Evolutionary conservation across 2,113 vertebrate genomes (phyloP).

Genomic region (Heliornis fulica): DNA sequence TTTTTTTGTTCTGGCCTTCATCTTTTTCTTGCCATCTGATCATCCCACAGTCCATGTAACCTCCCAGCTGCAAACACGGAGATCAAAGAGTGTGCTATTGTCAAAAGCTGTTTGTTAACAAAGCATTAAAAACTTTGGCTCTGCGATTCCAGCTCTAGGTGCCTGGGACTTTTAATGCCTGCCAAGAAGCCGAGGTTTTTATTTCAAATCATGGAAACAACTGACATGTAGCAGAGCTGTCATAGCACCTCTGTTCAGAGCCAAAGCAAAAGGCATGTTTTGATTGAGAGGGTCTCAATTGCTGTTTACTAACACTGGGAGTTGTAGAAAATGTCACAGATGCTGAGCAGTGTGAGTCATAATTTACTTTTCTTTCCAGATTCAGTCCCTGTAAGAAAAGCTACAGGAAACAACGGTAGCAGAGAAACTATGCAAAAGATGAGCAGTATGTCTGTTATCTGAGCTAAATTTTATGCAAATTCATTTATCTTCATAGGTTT

Average conservation of each 20-base stretch:
- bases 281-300: neutral
- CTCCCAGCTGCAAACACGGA: neutral
- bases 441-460: neutral
- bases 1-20: neutral
- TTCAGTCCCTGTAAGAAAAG: slow-evolving; percentile 44
- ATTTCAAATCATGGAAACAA: neutral
- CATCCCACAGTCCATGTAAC: neutral
- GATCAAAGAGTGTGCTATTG: neutral
- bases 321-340: neutral
- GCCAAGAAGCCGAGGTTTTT: neutral
- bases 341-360: neutral
- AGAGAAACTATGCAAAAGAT: slow-evolving; percentile 18
- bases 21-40: neutral
- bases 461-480: slow-evolving; percentile 25
- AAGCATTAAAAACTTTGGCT: neutral
- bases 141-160: neutral
- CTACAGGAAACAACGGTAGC: neutral
- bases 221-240: neutral
- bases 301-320: neutral
- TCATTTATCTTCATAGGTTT: neutral
- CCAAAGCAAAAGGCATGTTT: neutral
- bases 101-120: neutral
- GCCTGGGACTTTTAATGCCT: neutral
- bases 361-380: slow-evolving; percentile 12
- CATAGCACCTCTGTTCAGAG: neutral